A percentile compares a stretch with the other conserved stretches of the same genome.
Evolutionary conservation across 2,797 vertebrate species (phyloP).

Genomic region (Cichlasoma orientale): DNA sequence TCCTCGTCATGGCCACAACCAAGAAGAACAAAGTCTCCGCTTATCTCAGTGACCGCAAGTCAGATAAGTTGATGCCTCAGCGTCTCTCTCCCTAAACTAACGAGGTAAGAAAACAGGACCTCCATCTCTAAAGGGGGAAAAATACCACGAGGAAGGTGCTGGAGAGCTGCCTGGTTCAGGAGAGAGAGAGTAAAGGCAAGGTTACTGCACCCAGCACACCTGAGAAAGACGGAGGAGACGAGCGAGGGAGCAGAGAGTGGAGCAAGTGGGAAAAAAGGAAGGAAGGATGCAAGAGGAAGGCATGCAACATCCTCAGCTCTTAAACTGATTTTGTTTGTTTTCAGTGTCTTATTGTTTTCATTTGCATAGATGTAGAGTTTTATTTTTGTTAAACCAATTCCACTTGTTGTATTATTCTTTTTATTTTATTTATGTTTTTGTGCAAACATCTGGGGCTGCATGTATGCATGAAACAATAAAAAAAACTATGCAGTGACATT

Average conservation of each 20-base stretch:
- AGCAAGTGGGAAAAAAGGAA: background rate
- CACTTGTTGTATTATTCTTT: no score
- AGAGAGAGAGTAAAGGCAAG: background rate
- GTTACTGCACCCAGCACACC: background rate
- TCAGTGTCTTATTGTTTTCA: background rate
- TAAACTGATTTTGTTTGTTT: background rate
- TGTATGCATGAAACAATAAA: background rate
- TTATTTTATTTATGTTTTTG: no score
- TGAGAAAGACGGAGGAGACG: background rate
- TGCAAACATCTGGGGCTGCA: no score
- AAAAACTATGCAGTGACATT: no score
- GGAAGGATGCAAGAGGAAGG: background rate
- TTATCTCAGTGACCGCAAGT: background rate
- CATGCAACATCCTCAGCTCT: background rate
- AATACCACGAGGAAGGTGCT: no score
- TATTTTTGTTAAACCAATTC: background rate
- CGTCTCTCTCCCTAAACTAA: background rate
- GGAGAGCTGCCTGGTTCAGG: background rate
- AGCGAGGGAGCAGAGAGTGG: no score
- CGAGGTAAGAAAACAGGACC: fast-evolving
- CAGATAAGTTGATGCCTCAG: background rate
- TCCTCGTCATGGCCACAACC: background rate
- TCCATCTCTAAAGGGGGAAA: no score
- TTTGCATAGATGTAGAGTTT: background rate
- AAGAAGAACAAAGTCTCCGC: background rate